These are phyloP conservation scores for Thymallus thymallus DNA, from an alignment of 2,113 vertebrate genomes.

Conservation along the genomic window DNA sequence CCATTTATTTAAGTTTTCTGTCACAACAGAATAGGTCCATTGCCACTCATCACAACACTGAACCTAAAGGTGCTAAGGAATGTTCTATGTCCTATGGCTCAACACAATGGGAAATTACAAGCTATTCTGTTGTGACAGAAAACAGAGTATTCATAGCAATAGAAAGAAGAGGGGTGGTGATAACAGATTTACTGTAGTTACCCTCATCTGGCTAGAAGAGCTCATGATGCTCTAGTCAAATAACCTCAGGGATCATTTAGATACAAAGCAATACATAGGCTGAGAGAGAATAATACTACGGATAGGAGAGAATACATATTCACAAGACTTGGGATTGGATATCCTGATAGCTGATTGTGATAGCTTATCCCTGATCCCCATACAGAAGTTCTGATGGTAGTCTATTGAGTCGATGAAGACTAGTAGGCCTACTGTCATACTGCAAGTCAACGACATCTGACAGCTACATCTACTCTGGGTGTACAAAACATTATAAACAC, in stretches of 20 bases:
- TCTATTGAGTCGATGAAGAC: neutral
- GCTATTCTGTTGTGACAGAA: neutral
- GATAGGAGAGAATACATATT: neutral
- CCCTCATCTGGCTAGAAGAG: neutral
- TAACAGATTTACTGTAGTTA: no score
- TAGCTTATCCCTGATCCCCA: neutral
- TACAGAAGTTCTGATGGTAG: neutral
- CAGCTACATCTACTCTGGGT: no score
- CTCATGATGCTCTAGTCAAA: neutral
- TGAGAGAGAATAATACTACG: neutral
- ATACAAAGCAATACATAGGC: neutral
- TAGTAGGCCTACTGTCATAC: no score
- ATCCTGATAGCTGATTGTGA: slow-evolving; percentile 2
- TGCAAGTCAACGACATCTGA: no score
- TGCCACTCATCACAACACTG: slow-evolving; percentile 10
- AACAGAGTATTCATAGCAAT: no score
- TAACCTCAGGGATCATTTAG: neutral
- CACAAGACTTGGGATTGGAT: neutral
- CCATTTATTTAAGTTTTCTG: no score
- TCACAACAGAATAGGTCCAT: no score
- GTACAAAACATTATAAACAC: no score
- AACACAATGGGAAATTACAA: neutral
- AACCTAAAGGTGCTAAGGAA: slow-evolving; percentile 27
- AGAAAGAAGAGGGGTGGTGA: no score
- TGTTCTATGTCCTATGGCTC: slow-evolving; percentile 10